A percentile compares a stretch with the other conserved stretches of the same genome.
Evolutionary conservation across 2,888 invertebrate species (phyloP).

Genomic region (Drosophila colorata): DNA sequence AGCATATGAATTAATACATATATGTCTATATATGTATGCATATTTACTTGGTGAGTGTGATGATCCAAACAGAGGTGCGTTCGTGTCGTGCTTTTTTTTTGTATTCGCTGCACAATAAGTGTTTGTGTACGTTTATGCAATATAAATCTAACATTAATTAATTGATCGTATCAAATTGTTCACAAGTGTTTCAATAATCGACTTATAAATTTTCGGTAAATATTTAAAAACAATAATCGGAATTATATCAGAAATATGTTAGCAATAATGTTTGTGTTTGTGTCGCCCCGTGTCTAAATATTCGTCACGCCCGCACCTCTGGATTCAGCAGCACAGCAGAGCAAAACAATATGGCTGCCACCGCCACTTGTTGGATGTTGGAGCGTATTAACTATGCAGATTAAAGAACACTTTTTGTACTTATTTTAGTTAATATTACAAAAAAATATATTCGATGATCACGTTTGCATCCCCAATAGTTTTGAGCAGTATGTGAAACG

Average conservation of each 20-base stretch:
- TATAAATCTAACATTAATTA: conserved; percentile 1
- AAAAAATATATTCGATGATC: conserved; percentile 29
- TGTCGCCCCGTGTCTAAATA: conserved; percentile 37
- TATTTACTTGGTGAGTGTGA: conserved; percentile 58
- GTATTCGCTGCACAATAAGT: conserved; percentile 47
- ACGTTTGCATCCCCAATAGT: conserved; percentile 39
- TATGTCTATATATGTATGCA: conserved; percentile 35
- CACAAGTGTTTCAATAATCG: too few species aligned
- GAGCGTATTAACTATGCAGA: conserved; percentile 43
- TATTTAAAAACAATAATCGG: neutral
- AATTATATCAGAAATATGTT: conserved; percentile 11
- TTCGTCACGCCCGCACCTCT: conserved; percentile 58
- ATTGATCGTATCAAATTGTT: neutral
- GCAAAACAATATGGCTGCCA: conserved; percentile 84
- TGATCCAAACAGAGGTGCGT: conserved; percentile 61
- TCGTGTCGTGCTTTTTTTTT: conserved; percentile 55
- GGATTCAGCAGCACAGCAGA: conserved; percentile 40
- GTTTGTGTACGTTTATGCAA: conserved; percentile 15
- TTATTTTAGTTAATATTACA: conserved; percentile 14
- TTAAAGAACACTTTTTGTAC: conserved; percentile 19
- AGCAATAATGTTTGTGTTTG: conserved; percentile 18
- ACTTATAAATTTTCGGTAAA: neutral
- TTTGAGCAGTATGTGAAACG: conserved; percentile 3
- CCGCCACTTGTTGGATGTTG: conserved; percentile 84
- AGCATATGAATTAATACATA: conserved; percentile 48